Evolutionary conservation across 2,113 vertebrate species (phyloP), one percentile per base, ranked within the genome.

Genomic region (Gallinago media): DNA sequence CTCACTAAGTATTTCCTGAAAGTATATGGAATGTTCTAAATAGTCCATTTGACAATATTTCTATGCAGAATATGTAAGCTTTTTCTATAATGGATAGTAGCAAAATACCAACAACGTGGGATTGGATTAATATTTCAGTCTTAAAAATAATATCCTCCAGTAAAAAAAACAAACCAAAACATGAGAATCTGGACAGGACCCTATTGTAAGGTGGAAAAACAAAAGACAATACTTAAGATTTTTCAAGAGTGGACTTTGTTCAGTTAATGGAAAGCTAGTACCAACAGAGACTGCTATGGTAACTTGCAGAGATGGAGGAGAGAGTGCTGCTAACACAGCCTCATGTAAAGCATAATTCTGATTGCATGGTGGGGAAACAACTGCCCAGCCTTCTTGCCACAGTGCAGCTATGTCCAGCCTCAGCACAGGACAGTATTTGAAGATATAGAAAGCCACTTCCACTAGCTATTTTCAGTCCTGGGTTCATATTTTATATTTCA

Each of bases 221-320:
- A 62, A 55, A 31, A 87, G 32, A 44, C 17, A 78, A 76, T 6
- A 47, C 12, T 79, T 49, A 25, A 34, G 20, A n/a, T 56, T n/a
- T 84, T 59, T 52, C 34, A 87, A 58, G 47, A 89, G 80, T 15
- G 32, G 56, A 52, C 79, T 78, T 85, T 14, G 3, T 34, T 71
- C 84, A n/a, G 21, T 70, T 47, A 68, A 40, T 52, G 70, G 42
- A 75, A 92, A 86, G 31, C 72, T 73, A 20, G 8, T 29, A 74
- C 20, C 65, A 76, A 54, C 66, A 77, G 56, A 62, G 36, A 92
- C 84, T 84, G 73, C 76, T 87, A 86, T 42, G 50, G 72, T 81
- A 87, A 95, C 89, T 91, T 71, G 36, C 68, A 93, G 81, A 81
- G 70, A 61, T 63, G 85, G 58, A 85, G 61, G 44, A 92, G 25